Evolutionary conservation across 30 jellyfish, hydroid and myxozoan genomes (phyloP).

Genomic region (Hydra vulgaris): DNA sequence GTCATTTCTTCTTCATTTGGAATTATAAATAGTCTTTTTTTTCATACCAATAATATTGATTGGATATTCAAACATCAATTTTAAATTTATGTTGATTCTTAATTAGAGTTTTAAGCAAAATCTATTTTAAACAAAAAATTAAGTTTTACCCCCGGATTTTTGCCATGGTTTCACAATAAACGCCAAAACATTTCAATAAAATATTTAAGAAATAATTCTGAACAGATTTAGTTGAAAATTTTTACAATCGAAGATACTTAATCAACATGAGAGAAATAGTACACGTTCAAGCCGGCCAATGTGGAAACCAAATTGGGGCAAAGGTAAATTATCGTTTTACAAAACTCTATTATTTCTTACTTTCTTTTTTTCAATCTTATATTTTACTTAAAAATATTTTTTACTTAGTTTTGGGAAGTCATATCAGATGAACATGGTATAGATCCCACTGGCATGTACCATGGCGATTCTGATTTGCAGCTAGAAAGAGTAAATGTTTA

Average conservation of each 20-base stretch:
- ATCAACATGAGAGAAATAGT: conserved; percentile 96
- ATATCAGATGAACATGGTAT: conserved; percentile 97
- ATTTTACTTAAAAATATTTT: neutral
- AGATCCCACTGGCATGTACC: conserved; percentile 98
- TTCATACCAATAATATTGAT: no score
- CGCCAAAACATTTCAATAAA: neutral
- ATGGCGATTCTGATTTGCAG: conserved; percentile 97
- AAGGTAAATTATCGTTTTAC: conserved; percentile 41
- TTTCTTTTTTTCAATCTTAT: neutral
- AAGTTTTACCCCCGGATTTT: neutral
- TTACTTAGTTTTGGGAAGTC: conserved; percentile 90
- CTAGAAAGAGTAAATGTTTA: conserved; percentile 93
- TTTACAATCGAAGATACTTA: neutral
- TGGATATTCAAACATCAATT: no score
- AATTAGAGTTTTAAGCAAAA: no score
- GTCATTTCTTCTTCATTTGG: no score
- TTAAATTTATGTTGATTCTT: no score
- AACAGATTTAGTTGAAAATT: neutral
- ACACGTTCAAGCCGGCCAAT: conserved; percentile 98
- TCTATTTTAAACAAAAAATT: neutral
- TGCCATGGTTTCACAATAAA: neutral
- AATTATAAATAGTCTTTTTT: no score
- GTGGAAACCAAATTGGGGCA: conserved; percentile 99
- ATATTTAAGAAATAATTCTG: neutral
- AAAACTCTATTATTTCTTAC: neutral